Percentiles rank a stretch among this genome's conserved stretches.
phyloP scores from a whole-genome alignment of 2,113 vertebrate genomes.

The Pteronura brasiliensis region DNA sequence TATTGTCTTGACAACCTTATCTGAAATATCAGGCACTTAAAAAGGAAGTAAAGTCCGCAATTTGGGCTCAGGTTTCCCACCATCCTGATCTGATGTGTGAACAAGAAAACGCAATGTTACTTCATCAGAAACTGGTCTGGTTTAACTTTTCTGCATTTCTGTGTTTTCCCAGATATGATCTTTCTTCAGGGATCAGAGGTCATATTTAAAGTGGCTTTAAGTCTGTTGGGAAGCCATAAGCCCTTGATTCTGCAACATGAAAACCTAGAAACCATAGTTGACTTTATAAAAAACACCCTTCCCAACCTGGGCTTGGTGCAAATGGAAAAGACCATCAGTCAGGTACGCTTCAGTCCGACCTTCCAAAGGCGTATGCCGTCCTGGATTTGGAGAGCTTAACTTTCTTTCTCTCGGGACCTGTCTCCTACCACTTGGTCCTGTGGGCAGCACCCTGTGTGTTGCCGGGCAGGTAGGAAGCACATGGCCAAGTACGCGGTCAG shows the following conservation, averaged over 20 bases:
- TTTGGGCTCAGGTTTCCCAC: not conserved
- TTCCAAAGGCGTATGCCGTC: rapidly evolving
- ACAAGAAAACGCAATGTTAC: not conserved
- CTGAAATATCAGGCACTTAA: not conserved
- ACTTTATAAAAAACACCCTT: slow-evolving; percentile 95
- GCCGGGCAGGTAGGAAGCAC: not conserved
- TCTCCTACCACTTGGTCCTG: not conserved
- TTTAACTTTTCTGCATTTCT: slow-evolving; percentile 48
- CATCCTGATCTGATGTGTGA: not conserved
- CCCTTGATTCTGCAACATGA: slow-evolving; percentile 96
- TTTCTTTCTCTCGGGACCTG: not conserved
- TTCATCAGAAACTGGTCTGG: slow-evolving; percentile 26
- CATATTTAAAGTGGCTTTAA: slow-evolving; percentile 96
- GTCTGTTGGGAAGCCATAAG: slow-evolving; percentile 94
- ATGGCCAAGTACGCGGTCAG: not conserved
- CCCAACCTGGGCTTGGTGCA: slow-evolving; percentile 96
- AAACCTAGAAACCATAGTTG: slow-evolving; percentile 94
- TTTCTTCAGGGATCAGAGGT: slow-evolving; percentile 96
- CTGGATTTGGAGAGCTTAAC: not conserved
- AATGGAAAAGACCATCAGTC: slow-evolving; percentile 98
- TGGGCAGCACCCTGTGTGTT: not conserved
- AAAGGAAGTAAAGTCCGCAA: not conserved
- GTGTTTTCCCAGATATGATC: slow-evolving; percentile 90
- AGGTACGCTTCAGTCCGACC: slow-evolving; percentile 83
- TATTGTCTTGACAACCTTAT: not conserved